Evolutionary conservation across 2,113 vertebrate genomes (phyloP).

Genomic region (Macaca nemestrina): DNA sequence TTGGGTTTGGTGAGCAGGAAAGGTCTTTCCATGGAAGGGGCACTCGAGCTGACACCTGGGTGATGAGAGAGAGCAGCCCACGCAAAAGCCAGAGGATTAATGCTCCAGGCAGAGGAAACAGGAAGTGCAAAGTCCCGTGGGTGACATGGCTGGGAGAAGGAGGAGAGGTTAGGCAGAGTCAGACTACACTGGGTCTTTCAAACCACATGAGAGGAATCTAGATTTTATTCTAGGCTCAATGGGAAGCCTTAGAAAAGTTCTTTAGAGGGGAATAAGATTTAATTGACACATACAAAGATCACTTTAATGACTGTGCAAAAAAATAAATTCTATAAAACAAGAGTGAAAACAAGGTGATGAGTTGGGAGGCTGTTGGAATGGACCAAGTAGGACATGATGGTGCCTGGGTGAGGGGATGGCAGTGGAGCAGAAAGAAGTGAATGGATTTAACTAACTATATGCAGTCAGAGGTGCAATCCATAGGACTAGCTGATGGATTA

Average conservation of each 20-base stretch:
- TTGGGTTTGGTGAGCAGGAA: background rate
- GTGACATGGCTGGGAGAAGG: background rate
- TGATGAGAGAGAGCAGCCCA: background rate
- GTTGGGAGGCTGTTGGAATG: background rate
- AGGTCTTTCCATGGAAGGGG: background rate
- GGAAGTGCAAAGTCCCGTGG: background rate
- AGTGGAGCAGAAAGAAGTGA: background rate
- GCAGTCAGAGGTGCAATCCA: background rate
- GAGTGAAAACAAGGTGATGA: background rate
- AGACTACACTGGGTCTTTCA: background rate
- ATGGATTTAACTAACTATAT: background rate
- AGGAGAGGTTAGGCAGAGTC: rapidly evolving
- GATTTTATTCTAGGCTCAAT: background rate
- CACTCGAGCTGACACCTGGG: background rate
- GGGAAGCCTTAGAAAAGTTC: background rate
- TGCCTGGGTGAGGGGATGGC: rapidly evolving
- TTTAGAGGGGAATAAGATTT: background rate
- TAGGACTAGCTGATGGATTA: background rate
- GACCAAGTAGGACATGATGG: background rate
- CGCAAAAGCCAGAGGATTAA: background rate
- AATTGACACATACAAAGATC: background rate
- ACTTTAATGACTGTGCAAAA: background rate
- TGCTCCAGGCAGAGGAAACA: background rate
- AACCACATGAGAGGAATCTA: background rate
- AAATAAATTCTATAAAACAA: background rate